Evolutionary conservation across 2,888 invertebrate species (phyloP).

Genomic region (Blera fallax): DNA sequence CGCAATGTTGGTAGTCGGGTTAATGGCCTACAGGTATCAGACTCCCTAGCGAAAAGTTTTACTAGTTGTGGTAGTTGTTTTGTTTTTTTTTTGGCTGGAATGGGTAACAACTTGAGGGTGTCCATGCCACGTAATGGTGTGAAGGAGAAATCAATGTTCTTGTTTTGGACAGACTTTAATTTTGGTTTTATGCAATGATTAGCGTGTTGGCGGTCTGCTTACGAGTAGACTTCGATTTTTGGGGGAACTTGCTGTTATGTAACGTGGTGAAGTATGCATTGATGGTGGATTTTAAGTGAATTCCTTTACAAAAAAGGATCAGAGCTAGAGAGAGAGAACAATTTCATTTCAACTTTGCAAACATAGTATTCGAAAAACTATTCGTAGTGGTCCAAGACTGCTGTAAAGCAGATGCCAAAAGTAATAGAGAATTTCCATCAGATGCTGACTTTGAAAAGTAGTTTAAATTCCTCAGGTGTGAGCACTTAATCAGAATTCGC

Average conservation of each 20-base stretch:
- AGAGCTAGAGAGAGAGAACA: no score
- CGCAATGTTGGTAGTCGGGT: conserved; percentile 43
- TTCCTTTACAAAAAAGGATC: no score
- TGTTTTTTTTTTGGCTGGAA: background rate
- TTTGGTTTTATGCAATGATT: conserved; percentile 20
- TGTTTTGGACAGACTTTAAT: conserved; percentile 37
- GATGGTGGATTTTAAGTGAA: no score
- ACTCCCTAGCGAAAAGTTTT: conserved; percentile 44
- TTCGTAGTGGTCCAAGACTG: no score
- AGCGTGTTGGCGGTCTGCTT: conserved; percentile 11
- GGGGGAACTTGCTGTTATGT: background rate
- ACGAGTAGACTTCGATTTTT: conserved; percentile 4
- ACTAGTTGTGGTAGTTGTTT: background rate
- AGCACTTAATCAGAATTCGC: no score
- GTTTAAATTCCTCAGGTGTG: no score
- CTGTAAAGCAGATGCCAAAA: no score
- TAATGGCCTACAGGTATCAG: conserved; percentile 63
- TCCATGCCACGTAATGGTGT: conserved; percentile 15
- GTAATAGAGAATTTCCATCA: no score
- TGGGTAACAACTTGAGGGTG: conserved; percentile 22
- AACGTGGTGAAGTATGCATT: background rate
- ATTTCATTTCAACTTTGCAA: no score
- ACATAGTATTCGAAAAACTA: no score
- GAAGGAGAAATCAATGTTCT: conserved; percentile 57
- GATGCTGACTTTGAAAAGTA: no score